Evolutionary conservation across 2,113 vertebrate genomes (phyloP), one percentile per base, ranked within the genome.

Genomic region (Percina caprodes): DNA sequence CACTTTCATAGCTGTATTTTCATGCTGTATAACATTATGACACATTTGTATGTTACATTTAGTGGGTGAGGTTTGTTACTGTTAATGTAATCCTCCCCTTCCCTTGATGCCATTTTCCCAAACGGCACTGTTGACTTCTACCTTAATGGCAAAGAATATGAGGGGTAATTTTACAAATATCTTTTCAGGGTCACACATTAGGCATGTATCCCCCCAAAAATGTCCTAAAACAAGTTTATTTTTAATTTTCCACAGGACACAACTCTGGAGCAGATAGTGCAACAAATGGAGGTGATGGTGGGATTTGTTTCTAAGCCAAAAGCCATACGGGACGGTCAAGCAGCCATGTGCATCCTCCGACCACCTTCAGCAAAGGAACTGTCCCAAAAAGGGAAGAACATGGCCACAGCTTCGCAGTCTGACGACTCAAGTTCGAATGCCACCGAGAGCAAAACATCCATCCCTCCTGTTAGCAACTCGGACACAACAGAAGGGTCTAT

Each of bases 351-450:
- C 79, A 21, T 96, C 84, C 87, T 99, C 23, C 95, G 97, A 45
- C 95, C 89, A 0, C 91, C 95, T 66, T 96, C 96, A 8, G 92
- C 95, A 2, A 98, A 97, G 81, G 98, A 99, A 84, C 79, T 96
- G 60, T 86, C 83, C 3, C 87, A 91, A 13, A 70, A 89, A 3
- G 76, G 55, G 58, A 89, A 92, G 33, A 71, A 82, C 62, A 63
- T 87, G 82, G 42, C 59, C 1, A 46, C 77, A 1, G 56, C 49
- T 3, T 1, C 15, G n/a, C 52, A 42, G 65, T 1, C 85, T 5
- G 33, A n/a, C 11, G n/a, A 2, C 18, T 48, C 59, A 12, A 15
- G 12, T 21, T 35, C 79, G 15, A 58, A 72, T 15, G 9, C 26
- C 0, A 0, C 74, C 23, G 26, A 52, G 71, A 72, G 62, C 39